Evolutionary conservation across 1,140 invertebrate species (phyloP).

Genomic region (Galleria mellonella): DNA sequence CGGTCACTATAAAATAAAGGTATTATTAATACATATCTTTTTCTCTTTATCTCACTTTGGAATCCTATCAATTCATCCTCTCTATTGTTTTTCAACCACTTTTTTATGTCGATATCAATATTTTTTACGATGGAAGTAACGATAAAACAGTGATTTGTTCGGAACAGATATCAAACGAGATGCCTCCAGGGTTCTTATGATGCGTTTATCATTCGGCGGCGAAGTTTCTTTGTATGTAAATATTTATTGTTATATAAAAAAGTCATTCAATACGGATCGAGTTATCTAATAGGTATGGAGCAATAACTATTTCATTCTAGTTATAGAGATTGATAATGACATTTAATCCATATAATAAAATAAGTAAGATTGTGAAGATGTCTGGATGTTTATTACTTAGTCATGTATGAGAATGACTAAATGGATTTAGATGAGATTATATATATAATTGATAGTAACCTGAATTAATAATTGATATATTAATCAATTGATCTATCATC

Average conservation of each 20-base stretch:
- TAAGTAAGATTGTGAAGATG: no score
- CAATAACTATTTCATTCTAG: slow-evolving; percentile 3
- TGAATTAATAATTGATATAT: no score
- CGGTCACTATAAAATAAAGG: slow-evolving; percentile 46
- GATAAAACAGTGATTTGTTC: slow-evolving; percentile 72
- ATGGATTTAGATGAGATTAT: no score
- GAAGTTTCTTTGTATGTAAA: slow-evolving; percentile 60
- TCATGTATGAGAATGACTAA: no score
- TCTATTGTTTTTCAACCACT: slow-evolving; percentile 69
- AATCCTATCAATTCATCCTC: slow-evolving; percentile 67
- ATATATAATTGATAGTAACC: no score
- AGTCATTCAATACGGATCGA: slow-evolving; percentile 5
- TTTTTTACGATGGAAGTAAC: slow-evolving; percentile 64
- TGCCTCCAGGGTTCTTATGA: slow-evolving; percentile 57
- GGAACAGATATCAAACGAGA: slow-evolving; percentile 54
- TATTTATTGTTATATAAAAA: slow-evolving; percentile 56
- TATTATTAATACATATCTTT: slow-evolving; percentile 70
- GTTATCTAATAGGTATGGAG: slow-evolving; percentile 13
- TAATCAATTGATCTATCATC: no score
- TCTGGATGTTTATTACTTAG: no score
- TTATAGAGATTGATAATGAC: no score
- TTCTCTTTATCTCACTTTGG: slow-evolving; percentile 58
- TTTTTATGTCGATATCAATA: slow-evolving; percentile 70
- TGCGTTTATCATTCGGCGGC: slow-evolving; percentile 64
- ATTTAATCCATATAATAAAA: no score